A percentile compares a stretch with the other conserved stretches of the same genome.
These are phyloP conservation scores for Neoitamus cyanurus DNA, from an alignment of 2,888 invertebrate genomes.

Conservation along the genomic window DNA sequence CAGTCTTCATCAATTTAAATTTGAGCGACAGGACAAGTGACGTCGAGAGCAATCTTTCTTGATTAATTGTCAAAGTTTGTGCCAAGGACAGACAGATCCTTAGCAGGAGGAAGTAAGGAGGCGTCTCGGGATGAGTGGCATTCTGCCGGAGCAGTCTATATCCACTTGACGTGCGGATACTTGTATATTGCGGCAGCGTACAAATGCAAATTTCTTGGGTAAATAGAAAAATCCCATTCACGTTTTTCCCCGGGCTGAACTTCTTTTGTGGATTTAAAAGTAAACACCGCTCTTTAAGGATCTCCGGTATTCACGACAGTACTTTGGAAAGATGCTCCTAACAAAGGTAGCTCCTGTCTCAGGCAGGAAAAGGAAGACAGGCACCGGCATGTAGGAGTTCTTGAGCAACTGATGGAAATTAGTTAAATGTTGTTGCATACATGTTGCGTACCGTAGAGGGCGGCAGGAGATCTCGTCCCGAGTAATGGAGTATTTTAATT, in stretches of 20 bases:
- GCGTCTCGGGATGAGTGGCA: background rate
- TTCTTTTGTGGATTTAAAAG: conserved; percentile 37
- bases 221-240: conserved; percentile 44
- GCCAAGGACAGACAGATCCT: conserved; percentile 32
- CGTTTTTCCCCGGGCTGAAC: conserved; percentile 7
- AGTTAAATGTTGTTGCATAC: conserved; percentile 36
- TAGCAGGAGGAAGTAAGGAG: background rate
- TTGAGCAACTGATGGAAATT: conserved; percentile 12
- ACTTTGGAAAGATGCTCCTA: background rate
- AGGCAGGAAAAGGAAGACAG: background rate
- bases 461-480: background rate
- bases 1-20: conserved; percentile 36
- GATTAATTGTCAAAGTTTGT: conserved; percentile 45
- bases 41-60: conserved; percentile 39
- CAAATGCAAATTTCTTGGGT: conserved; percentile 42
- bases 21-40: conserved; percentile 27
- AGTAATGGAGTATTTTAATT: conserved; percentile 32
- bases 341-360: background rate
- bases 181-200: conserved; percentile 35
- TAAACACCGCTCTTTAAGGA: conserved; percentile 36
- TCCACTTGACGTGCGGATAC: conserved; percentile 30
- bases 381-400: background rate
- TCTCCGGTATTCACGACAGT: background rate
- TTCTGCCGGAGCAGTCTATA: conserved; percentile 7
- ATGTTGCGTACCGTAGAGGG: background rate